phyloP scores from a whole-genome alignment of 2,113 vertebrate species.

The Psettodes erumei region DNA sequence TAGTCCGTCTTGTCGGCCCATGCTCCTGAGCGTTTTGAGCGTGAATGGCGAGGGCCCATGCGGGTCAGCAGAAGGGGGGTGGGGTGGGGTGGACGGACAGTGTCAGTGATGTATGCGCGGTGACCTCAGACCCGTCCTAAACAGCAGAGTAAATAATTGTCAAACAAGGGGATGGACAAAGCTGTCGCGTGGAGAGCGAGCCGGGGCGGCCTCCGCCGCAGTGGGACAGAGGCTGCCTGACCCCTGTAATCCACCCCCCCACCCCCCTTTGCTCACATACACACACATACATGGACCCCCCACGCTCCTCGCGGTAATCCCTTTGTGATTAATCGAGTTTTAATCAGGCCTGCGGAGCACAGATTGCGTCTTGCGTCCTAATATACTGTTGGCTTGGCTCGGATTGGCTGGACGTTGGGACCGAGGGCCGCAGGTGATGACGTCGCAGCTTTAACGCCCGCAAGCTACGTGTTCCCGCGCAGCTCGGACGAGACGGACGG shows the following conservation, averaged over 20 bases:
- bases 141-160: slow-evolving; percentile 85
- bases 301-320: slow-evolving; percentile 52
- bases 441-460: too few relatives aligned
- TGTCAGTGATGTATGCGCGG: slow-evolving; percentile 72
- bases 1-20: background rate
- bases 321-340: slow-evolving; percentile 71
- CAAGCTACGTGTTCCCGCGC: slow-evolving; percentile 1
- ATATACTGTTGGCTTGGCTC: background rate
- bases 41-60: slow-evolving; percentile 13
- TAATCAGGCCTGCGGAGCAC: slow-evolving; percentile 55
- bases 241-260: slow-evolving; percentile 66
- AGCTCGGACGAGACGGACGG: too few relatives aligned
- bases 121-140: slow-evolving; percentile 75
- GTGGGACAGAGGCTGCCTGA: slow-evolving; percentile 67
- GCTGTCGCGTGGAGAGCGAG: slow-evolving; percentile 72
- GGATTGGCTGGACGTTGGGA: background rate
- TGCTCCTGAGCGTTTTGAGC: slow-evolving; percentile 24
- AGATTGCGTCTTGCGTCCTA: slow-evolving; percentile 1
- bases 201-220: slow-evolving; percentile 41
- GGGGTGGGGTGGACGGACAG: slow-evolving; percentile 45
- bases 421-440: slow-evolving; percentile 26
- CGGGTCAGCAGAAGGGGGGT: slow-evolving; percentile 48
- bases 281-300: slow-evolving; percentile 23
- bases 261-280: slow-evolving; percentile 38
- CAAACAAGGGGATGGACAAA: slow-evolving; percentile 82